Conservation (phyloP, 2,797 vertebrate species). For the Arctocebus calabarensis region DNA sequence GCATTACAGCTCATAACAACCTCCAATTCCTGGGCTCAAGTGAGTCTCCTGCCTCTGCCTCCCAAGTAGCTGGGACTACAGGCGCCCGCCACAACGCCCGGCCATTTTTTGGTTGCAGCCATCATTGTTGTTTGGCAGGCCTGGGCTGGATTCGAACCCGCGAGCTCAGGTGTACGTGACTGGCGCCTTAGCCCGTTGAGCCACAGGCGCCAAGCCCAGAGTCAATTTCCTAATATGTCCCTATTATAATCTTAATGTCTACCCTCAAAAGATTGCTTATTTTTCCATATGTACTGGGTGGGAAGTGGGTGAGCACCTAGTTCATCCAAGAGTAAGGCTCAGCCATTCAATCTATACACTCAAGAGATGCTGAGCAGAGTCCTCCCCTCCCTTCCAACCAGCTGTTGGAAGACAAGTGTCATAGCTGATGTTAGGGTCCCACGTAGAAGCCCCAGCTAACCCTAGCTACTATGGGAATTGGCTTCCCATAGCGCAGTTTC, state of each 20-base stretch:
- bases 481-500: background rate
- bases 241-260: background rate
- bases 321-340: background rate
- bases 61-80: too few relatives aligned
- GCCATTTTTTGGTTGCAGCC: too few relatives aligned
- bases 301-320: background rate
- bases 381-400: background rate
- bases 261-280: background rate
- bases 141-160: too few relatives aligned
- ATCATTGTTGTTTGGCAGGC: too few relatives aligned
- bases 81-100: too few relatives aligned
- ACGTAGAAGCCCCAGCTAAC: accelerated
- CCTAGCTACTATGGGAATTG: background rate
- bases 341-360: background rate
- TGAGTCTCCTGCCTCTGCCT: too few relatives aligned
- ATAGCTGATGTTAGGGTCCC: background rate
- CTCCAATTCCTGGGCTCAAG: too few relatives aligned
- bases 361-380: background rate
- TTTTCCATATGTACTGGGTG: background rate
- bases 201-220: too few relatives aligned
- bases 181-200: too few relatives aligned
- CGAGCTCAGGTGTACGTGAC: too few relatives aligned
- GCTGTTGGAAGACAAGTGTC: background rate
- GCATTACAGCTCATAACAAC: too few relatives aligned
- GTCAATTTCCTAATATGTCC: background rate